Base-by-base conservation (phyloP, 2,113 vertebrate species). In the Dicrurus megarhynchus region DNA sequence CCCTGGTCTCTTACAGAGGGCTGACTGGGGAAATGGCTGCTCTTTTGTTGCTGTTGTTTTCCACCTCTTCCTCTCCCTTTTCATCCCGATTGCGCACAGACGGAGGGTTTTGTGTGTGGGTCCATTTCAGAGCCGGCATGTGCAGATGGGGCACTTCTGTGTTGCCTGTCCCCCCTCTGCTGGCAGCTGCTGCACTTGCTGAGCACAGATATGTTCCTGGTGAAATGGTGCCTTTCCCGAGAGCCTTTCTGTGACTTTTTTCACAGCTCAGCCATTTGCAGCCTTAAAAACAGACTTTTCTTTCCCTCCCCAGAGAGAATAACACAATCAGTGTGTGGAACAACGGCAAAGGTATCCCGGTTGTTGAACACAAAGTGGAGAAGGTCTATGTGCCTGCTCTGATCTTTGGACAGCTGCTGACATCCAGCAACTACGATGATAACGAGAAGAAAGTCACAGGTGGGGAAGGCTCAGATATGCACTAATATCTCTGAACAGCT, bases 401-500 rank as follows among this genome's bases (percentile, higher is more conserved):
- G 78, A 99, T 99, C 97, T 99, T 99, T 60, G 99, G 99, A 70
- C 99, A 99, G 92, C 98, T 99, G 47, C 98, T 99, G 78, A 99
- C 99, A 33, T 99, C 99, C 93, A 99, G 99, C 97, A 99, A 99
- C 98, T 99, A 99, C 2, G 98, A 99, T 13, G 99, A 99, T 57
- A 98, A 99, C 0, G 96, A 99, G 95, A 99, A 99, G 97, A 99
- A 99, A 98, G 99, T 99, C 97, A 99, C 99, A 59, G 99, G 99
- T 99, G 94, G 88, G 98, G 75, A 83, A 75, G n/a, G 67, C 60
- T 73, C 11, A 73, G 24, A 50, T 22, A 8, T 1, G 4, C 3
- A 0, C 18, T 46, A 1, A 60, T 27, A 16, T 13, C 30, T 71
- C 50, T 61, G 67, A 64, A 55, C 30, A 55, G 30, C 19, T 50